phyloP scores from a whole-genome alignment of 2,797 vertebrate species.

The Micromesistius poutassou region DNA sequence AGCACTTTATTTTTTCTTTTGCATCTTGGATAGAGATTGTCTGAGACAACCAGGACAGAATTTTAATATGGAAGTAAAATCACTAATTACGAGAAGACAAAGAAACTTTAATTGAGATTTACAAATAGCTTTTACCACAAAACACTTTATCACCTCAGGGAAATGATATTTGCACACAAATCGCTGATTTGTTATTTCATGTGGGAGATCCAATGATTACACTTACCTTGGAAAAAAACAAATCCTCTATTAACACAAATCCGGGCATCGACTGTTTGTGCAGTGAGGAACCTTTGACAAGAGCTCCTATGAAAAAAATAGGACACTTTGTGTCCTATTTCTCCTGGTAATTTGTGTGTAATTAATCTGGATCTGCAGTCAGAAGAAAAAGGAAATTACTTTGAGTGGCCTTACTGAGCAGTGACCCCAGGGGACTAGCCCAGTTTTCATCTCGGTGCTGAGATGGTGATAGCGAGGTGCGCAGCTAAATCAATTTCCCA shows the following conservation, averaged over 20 bases:
- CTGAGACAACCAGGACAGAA: not conserved
- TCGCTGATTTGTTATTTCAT: constrained; percentile 15
- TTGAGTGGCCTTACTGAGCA: constrained; percentile 48
- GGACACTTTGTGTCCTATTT: constrained; percentile 27
- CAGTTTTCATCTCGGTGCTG: constrained; percentile 54
- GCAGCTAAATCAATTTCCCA: constrained; percentile 62
- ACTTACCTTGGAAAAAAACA: not conserved
- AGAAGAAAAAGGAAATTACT: constrained; percentile 46
- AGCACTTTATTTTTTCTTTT: not conserved
- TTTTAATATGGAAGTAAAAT: not conserved
- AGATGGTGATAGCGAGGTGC: constrained; percentile 44
- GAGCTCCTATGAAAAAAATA: constrained; percentile 38
- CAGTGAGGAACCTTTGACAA: not conserved
- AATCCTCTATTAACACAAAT: not conserved
- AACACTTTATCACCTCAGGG: not conserved
- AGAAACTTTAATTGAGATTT: constrained; percentile 11
- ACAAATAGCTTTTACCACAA: not conserved
- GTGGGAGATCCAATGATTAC: constrained; percentile 21
- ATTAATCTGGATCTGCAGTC: constrained; percentile 48
- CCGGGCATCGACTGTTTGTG: not conserved
- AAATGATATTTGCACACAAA: constrained; percentile 12
- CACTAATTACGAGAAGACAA: not conserved
- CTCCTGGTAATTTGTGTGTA: constrained; percentile 36
- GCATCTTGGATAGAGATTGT: not conserved
- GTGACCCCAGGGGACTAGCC: constrained; percentile 40